A percentile compares a stretch with the other conserved stretches of the same genome.
Evolutionary conservation across 1,140 invertebrate species (phyloP).

Genomic region (Caenorhabditis inopinata): DNA sequence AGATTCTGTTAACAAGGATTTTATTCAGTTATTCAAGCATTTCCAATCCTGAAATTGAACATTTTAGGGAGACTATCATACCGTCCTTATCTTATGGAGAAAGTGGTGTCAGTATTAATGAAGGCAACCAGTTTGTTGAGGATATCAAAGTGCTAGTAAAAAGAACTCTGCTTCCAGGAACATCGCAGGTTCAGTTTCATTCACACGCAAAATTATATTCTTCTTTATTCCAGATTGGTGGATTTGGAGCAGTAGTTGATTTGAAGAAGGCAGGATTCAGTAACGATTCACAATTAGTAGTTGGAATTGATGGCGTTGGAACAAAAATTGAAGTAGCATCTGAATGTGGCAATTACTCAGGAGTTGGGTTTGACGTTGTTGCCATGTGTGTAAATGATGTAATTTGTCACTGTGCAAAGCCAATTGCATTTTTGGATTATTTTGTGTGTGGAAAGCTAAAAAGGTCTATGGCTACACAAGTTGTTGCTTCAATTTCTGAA

Average conservation of each 20-base stretch:
- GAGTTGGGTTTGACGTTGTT: constrained; percentile 90
- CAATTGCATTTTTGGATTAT: constrained; percentile 92
- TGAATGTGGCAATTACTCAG: constrained; percentile 76
- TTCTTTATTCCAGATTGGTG: constrained; percentile 74
- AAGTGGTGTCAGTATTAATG: constrained; percentile 88
- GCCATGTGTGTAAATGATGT: constrained; percentile 98
- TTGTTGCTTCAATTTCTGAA: constrained; percentile 81
- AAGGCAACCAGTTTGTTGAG: constrained; percentile 81
- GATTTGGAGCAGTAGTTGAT: constrained; percentile 91
- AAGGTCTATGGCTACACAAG: constrained; percentile 75
- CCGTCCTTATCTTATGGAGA: constrained; percentile 78
- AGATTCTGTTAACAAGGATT: too few relatives aligned
- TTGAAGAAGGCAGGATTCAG: constrained; percentile 71
- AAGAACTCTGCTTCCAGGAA: constrained; percentile 64
- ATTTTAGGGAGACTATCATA: not conserved
- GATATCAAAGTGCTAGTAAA: constrained; percentile 77
- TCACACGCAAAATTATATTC: not conserved
- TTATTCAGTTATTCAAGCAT: too few relatives aligned
- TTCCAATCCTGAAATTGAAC: not conserved
- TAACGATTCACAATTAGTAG: constrained; percentile 82
- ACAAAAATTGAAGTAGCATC: constrained; percentile 90
- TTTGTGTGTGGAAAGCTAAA: constrained; percentile 86
- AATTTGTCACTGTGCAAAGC: constrained; percentile 87
- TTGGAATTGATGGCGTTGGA: constrained; percentile 93
- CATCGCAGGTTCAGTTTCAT: constrained; percentile 45